These are phyloP conservation scores for Zaprionus camerounensis DNA, from an alignment of 1,140 invertebrate species.

Conservation along the genomic window DNA sequence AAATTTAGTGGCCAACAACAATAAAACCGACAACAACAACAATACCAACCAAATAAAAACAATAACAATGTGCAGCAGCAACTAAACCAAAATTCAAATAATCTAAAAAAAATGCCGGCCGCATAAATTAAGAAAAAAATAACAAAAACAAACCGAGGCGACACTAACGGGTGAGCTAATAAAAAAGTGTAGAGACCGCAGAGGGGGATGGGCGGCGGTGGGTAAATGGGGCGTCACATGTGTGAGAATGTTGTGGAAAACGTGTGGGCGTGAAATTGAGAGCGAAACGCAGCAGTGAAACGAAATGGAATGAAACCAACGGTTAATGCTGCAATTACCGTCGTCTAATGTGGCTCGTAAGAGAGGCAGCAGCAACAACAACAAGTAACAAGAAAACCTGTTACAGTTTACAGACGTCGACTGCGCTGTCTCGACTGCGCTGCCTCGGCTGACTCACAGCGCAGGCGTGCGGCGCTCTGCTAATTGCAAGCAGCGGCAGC, in stretches of 20 bases:
- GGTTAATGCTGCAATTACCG: slow-evolving; percentile 40
- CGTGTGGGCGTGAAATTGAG: slow-evolving; percentile 48
- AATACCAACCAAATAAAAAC: slow-evolving; percentile 49
- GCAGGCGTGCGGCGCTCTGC: slow-evolving; percentile 67
- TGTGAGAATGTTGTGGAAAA: slow-evolving; percentile 30
- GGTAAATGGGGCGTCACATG: neutral
- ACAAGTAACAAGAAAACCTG: slow-evolving; percentile 34
- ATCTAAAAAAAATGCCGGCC: slow-evolving; percentile 61
- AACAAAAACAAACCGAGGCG: slow-evolving; percentile 45
- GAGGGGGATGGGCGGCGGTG: neutral
- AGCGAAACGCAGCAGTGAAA: slow-evolving; percentile 40
- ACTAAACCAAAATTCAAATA: slow-evolving; percentile 54
- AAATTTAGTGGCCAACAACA: slow-evolving; percentile 57
- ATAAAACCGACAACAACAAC: slow-evolving; percentile 26
- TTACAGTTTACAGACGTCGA: slow-evolving; percentile 44
- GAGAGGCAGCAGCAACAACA: slow-evolving; percentile 1
- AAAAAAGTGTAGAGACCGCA: slow-evolving; percentile 1
- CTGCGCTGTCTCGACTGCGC: slow-evolving; percentile 20
- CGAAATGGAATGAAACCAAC: slow-evolving; percentile 48
- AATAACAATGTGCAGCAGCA: slow-evolving; percentile 40
- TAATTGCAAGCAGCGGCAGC: slow-evolving; percentile 57
- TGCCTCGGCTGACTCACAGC: slow-evolving; percentile 46
- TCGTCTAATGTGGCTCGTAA: slow-evolving; percentile 11
- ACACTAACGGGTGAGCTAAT: slow-evolving; percentile 36
- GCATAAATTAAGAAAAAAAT: slow-evolving; percentile 58